Base-by-base conservation (phyloP, 2,888 invertebrate genomes). In the Drosophila cyrtoloma region DNA sequence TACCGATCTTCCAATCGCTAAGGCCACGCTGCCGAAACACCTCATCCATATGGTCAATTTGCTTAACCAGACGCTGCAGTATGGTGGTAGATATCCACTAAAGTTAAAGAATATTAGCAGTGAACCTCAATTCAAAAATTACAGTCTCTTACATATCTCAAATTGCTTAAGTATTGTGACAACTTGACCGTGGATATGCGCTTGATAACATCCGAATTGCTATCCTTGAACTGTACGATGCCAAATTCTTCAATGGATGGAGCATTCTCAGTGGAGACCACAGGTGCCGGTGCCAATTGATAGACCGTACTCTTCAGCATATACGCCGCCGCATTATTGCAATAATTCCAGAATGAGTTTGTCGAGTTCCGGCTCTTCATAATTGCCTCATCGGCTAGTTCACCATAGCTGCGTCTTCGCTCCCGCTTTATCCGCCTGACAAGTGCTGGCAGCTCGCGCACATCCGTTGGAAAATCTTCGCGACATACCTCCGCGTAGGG, bases 11-110 rank as follows among this genome's bases (percentile, higher is more conserved):
- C 37, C 96, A 94, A 87, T 96, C 96, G 30, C 94, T 94, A 72
- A 96, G 93, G 0, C 97, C 97, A 69, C 96, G 96, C 77, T 95
- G 95, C 66, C 95, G 94, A 77, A 98, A 94, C 14, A 95, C 94
- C 53, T 95, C 95, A 92, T 97, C 97, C 44, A 96, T 95, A 61
- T 94, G 94, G 74, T 95, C 95, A 86, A 98, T 96, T 94, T 97
- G 97, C 57, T 94, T 94, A 33, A 96, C 95, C 62, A 98, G 93
- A 35, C 97, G 95, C 91, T 95, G 95, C 71, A 98, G 94, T 78
- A 98, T 96, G 5, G 98, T 98, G 84, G 96, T 95, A 71, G 97
- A 97, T 79, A 98, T 95, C 98, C 98, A 98, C 97, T 97, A 93
- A 16, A 61, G 53, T 14, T 1, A 50, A 30, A 19, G 2, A 39